A percentile compares a stretch with the other conserved stretches of the same genome.
Evolutionary conservation across 2,797 vertebrate genomes (phyloP).

Genomic region (Sebastes alutus): DNA sequence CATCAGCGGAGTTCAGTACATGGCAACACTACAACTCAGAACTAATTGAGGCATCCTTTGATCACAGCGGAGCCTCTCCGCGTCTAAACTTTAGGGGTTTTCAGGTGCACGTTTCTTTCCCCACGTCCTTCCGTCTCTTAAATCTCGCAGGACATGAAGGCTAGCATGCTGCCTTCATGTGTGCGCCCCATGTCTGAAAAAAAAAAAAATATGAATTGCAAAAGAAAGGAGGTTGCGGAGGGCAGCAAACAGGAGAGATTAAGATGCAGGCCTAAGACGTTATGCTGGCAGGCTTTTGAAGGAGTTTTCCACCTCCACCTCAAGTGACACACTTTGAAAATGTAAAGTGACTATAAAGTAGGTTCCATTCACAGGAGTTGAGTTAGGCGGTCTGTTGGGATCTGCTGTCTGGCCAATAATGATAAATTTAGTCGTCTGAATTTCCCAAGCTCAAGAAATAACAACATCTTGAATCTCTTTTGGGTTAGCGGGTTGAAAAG

Average conservation of each 20-base stretch:
- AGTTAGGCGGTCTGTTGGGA: conserved; percentile 21
- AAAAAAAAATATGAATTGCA: conserved; percentile 43
- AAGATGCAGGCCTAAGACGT: conserved; percentile 41
- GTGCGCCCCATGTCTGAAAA: neutral
- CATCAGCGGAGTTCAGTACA: conserved; percentile 36
- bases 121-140: conserved; percentile 19
- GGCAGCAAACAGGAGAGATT: conserved; percentile 48
- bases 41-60: conserved; percentile 60
- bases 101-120: conserved; percentile 32
- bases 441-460: conserved; percentile 17
- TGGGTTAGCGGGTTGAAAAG: conserved; percentile 3
- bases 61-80: conserved; percentile 45
- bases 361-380: conserved; percentile 35
- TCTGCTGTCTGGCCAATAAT: conserved; percentile 38
- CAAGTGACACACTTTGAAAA: conserved; percentile 68
- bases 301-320: conserved; percentile 52
- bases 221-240: conserved; percentile 42
- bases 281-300: conserved; percentile 61
- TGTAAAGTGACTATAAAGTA: conserved; percentile 57
- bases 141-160: conserved; percentile 55
- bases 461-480: conserved; percentile 25
- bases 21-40: conserved; percentile 35
- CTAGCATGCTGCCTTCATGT: conserved; percentile 32
- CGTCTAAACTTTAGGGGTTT: conserved; percentile 43
- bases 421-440: conserved; percentile 43